These are phyloP conservation scores for Embidobia sp. DNA, from an alignment of 2,888 invertebrate genomes.

Conservation along the genomic window DNA sequence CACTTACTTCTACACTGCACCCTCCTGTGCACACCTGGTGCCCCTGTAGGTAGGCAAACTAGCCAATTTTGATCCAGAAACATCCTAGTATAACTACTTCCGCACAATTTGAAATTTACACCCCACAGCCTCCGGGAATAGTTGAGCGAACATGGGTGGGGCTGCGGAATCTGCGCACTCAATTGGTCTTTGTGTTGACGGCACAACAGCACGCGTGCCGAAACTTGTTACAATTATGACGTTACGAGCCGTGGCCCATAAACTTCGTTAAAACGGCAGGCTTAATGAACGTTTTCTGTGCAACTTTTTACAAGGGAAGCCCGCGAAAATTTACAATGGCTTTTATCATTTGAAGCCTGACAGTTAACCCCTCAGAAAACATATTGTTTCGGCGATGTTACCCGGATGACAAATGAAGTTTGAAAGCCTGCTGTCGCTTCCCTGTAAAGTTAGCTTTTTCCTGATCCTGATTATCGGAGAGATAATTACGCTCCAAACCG, in stretches of 20 bases:
- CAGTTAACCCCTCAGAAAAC: neutral
- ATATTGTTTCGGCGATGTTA: conserved; percentile 3
- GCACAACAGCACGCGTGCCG: conserved; percentile 19
- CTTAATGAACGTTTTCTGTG: conserved; percentile 35
- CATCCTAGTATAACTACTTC: too few relatives aligned
- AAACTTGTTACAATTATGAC: conserved; percentile 39
- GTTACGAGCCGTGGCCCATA: too few relatives aligned
- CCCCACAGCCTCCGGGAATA: conserved; percentile 34
- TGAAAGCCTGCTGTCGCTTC: too few relatives aligned
- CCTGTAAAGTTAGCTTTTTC: too few relatives aligned
- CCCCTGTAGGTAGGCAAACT: too few relatives aligned
- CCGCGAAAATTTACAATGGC: conserved; percentile 21
- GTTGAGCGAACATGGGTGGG: conserved; percentile 20
- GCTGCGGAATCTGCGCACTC: conserved; percentile 22
- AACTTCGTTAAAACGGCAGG: conserved; percentile 16
- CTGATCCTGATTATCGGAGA: too few relatives aligned
- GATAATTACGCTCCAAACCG: too few relatives aligned
- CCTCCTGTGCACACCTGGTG: too few relatives aligned
- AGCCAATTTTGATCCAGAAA: too few relatives aligned
- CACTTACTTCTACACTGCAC: too few relatives aligned
- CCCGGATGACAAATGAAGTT: too few relatives aligned
- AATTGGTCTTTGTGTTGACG: conserved; percentile 37
- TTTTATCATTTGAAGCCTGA: conserved; percentile 19
- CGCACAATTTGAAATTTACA: conserved; percentile 77
- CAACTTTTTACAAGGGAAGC: conserved; percentile 18